Percentiles rank a stretch among this genome's conserved stretches.
Conservation (phyloP, 2,888 invertebrate species). For the Taphrorychus bicolor region DNA sequence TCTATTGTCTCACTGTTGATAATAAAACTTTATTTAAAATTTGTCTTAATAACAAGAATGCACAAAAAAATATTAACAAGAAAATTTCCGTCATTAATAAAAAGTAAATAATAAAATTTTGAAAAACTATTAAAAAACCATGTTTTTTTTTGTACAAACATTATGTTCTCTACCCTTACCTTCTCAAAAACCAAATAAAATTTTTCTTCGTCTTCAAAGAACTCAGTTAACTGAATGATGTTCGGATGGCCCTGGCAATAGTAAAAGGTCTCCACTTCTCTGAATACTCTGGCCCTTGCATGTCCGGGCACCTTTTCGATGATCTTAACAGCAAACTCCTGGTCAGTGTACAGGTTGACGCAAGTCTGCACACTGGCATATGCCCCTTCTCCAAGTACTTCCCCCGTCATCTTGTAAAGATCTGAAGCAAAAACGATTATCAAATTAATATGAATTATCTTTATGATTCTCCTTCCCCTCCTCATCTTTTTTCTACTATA, state of each 20-base stretch:
- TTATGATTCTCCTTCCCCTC: too few relatives aligned
- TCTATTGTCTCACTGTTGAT: too few relatives aligned
- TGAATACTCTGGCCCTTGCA: conserved; percentile 93
- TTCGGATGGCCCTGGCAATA: conserved; percentile 97
- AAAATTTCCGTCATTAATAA: too few relatives aligned
- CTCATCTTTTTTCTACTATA: too few relatives aligned
- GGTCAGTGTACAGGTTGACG: conserved; percentile 86
- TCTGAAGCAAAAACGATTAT: conserved; percentile 75
- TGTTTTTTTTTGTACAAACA: background rate
- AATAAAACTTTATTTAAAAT: background rate
- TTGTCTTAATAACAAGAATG: too few relatives aligned
- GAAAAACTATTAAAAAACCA: too few relatives aligned
- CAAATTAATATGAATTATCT: too few relatives aligned
- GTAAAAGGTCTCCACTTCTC: conserved; percentile 98
- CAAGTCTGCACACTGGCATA: conserved; percentile 96
- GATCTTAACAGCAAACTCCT: conserved; percentile 97
- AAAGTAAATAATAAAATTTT: too few relatives aligned
- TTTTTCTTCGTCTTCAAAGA: conserved; percentile 95
- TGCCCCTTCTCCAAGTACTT: conserved; percentile 95
- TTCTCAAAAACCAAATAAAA: conserved; percentile 99
- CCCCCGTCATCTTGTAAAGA: conserved; percentile 93
- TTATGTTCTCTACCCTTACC: conserved; percentile 64
- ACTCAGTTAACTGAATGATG: conserved; percentile 96
- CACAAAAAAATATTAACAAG: background rate
- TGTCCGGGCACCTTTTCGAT: conserved; percentile 95